Evolutionary conservation across 2,113 vertebrate genomes (phyloP), one percentile per base, ranked within the genome.

Genomic region (Rhabdomys dilectus): DNA sequence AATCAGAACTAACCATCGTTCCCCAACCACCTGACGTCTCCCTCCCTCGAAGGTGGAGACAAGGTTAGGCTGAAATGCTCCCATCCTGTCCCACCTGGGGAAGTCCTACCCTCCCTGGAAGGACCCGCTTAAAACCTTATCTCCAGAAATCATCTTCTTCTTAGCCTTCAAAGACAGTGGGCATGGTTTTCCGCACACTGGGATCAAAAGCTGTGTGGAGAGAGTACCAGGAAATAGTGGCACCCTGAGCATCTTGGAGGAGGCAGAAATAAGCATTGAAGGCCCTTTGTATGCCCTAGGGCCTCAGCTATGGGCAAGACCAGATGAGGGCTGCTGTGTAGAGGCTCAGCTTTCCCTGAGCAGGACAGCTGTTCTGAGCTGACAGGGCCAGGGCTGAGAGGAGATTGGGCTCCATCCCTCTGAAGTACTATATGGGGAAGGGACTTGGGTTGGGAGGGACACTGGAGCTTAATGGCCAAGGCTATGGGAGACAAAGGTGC

Each of bases 281-380:
- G 62, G 22, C 1, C 1, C 22, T 6, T 48, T 36, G 8, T 34
- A 7, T 9, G 19, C 0, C 0, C 5, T 6, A 15, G 36, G n/a
- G 15, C 26, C 48, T 34, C 3, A 12, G 31, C 5, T 31, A 16
- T 16, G 0, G 11, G 7, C 8, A 48, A 22, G 24, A 19, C 51
- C 84, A 31, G 17, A 42, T 10, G 22, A 31, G 29, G 80, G 21
- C 0, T 17, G 17, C 1, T 1, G 1, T 19, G 3, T 34, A 75
- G 19, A 73, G 16, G 68, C 1, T n/a, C n/a, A n/a, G 5, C 31
- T n/a, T 34, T 13, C 17, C 36, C 16, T 17, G 26, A 82, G 21
- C 34, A 8, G 13, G 31, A 72, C 5, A 19, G 31, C 24, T 31
- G 22, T 39, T 19, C 2, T 9, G 4, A 84, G n/a, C 10, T 82